Evolutionary conservation across 2,797 vertebrate species (phyloP).

Genomic region (Pantherophis alleghaniensis): DNA sequence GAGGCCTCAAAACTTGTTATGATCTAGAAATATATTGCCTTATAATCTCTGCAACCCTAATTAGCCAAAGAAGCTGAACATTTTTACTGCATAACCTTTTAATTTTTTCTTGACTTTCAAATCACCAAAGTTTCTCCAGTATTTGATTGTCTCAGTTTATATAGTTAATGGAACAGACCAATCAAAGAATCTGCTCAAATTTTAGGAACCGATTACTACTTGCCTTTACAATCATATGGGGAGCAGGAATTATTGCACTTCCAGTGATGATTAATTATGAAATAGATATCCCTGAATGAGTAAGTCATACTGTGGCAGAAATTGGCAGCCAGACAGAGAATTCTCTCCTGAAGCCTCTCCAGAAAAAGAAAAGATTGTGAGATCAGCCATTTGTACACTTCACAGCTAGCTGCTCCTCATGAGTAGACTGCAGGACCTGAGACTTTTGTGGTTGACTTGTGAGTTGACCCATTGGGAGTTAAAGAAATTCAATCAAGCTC

Average conservation of each 20-base stretch:
- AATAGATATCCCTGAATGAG: neutral
- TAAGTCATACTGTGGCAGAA: neutral
- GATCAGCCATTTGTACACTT: neutral
- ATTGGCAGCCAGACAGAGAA: neutral
- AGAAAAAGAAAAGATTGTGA: neutral
- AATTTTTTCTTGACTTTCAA: constrained; percentile 67
- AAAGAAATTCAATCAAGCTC: neutral
- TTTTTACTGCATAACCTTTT: constrained; percentile 70
- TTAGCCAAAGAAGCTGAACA: constrained; percentile 66
- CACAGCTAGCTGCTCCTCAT: neutral
- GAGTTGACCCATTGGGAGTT: neutral
- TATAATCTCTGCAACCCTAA: constrained; percentile 73
- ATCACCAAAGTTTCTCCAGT: constrained; percentile 66
- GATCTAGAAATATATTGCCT: constrained; percentile 71
- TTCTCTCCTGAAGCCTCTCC: neutral
- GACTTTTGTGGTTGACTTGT: neutral
- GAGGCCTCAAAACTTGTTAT: constrained; percentile 60
- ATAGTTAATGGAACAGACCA: constrained; percentile 75
- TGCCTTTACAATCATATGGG: neutral
- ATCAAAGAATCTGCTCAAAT: constrained; percentile 57
- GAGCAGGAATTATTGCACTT: neutral
- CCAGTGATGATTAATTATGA: neutral
- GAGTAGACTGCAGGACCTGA: neutral
- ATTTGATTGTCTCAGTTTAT: constrained; percentile 71
- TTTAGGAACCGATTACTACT: neutral